phyloP scores from a whole-genome alignment of 1,140 invertebrate species.

The Brachionus manjavacas region DNA sequence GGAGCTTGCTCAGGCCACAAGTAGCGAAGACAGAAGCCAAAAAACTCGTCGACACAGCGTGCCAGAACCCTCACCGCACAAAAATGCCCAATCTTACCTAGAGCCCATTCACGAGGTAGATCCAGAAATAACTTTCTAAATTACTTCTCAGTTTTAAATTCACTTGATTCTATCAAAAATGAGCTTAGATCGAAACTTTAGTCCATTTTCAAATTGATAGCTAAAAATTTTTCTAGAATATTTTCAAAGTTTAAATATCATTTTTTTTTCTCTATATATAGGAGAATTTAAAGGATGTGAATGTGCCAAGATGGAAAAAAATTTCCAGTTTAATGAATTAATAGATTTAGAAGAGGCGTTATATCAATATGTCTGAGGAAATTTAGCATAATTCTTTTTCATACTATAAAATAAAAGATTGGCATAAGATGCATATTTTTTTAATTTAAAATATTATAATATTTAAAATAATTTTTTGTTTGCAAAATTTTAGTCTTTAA shows the following conservation, averaged over 20 bases:
- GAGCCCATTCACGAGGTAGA: constrained; percentile 8
- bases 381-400: neutral
- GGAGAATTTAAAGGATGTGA: too few species aligned
- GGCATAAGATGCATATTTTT: neutral
- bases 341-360: too few species aligned
- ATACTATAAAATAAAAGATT: too few species aligned
- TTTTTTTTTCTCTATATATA: too few species aligned
- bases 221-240: neutral
- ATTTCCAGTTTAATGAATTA: too few species aligned
- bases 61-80: neutral
- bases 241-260: too few species aligned
- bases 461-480: neutral
- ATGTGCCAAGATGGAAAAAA: too few species aligned
- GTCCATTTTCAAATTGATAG: neutral
- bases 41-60: constrained; percentile 36
- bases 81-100: neutral
- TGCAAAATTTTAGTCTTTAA: neutral
- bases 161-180: neutral
- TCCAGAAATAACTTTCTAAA: neutral
- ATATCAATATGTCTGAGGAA: neutral
- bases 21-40: neutral
- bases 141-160: neutral
- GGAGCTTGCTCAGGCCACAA: neutral
- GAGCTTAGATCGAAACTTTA: neutral
- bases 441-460: neutral